Percentiles rank a stretch among this genome's conserved stretches.
These are phyloP conservation scores for Archips crataeganus DNA, from an alignment of 2,888 invertebrate species.

Conservation along the genomic window DNA sequence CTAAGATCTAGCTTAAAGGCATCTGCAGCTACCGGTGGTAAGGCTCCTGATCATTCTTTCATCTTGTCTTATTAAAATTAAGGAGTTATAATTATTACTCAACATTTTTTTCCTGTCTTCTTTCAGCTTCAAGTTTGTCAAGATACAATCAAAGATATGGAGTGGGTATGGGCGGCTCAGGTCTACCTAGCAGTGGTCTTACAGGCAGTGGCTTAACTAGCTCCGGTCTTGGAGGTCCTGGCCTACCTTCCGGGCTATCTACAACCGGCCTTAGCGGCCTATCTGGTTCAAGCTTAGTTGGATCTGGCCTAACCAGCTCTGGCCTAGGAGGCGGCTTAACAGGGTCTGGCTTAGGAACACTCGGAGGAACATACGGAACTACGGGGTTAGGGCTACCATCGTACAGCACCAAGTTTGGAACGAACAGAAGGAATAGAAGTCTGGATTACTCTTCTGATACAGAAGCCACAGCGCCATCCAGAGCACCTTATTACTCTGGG, in stretches of 20 bases:
- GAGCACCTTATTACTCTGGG: conserved; percentile 90
- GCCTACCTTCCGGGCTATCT: conserved; percentile 77
- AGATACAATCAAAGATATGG: conserved; percentile 88
- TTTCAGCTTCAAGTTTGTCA: conserved; percentile 83
- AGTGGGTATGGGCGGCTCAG: conserved; percentile 68
- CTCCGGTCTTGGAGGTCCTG: conserved; percentile 64
- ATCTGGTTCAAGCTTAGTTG: conserved; percentile 76
- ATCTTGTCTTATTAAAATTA: too few relatives aligned
- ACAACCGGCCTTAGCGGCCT: conserved; percentile 78
- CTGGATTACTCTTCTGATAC: conserved; percentile 98
- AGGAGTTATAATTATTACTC: too few relatives aligned
- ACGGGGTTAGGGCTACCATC: conserved; percentile 75
- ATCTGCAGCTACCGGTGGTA: conserved; percentile 71
- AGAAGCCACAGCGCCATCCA: conserved; percentile 94
- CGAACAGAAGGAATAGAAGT: conserved; percentile 91
- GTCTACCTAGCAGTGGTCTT: conserved; percentile 61
- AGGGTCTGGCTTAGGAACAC: conserved; percentile 70
- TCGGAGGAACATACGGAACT: conserved; percentile 75
- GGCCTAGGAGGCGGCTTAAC: conserved; percentile 73
- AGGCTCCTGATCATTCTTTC: not conserved
- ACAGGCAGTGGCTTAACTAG: conserved; percentile 65
- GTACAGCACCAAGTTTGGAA: conserved; percentile 83
- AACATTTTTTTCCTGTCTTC: not conserved
- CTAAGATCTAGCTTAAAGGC: conserved; percentile 93
- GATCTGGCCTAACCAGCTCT: conserved; percentile 72